Evolutionary conservation across 2,797 vertebrate species (phyloP).

Genomic region (Hylomyscus alleni): DNA sequence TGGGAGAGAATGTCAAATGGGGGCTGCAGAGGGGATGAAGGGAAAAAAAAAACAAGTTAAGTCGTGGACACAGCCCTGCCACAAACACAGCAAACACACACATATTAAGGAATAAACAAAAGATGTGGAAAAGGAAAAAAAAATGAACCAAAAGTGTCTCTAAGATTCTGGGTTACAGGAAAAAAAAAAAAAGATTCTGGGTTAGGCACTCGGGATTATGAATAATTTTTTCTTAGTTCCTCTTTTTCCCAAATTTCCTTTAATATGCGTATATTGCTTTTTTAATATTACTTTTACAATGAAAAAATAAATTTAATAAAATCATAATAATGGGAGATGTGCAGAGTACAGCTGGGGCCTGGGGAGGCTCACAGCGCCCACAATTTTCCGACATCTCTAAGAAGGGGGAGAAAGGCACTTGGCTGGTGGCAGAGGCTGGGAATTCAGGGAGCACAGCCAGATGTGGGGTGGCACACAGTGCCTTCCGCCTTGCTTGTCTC

Average conservation of each 20-base stretch:
- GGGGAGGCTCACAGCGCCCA: not conserved
- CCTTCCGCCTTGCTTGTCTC: not conserved
- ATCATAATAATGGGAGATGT: conserved; percentile 61
- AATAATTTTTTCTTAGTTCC: conserved; percentile 62
- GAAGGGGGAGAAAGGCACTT: too few species aligned
- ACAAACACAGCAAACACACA: conserved; percentile 32
- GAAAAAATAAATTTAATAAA: conserved; percentile 82
- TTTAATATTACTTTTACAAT: conserved; percentile 82
- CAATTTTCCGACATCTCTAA: conserved; percentile 4
- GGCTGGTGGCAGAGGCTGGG: not conserved
- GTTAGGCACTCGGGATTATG: conserved; percentile 62
- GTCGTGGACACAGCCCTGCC: not conserved
- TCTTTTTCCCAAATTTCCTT: conserved; percentile 76
- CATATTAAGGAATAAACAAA: conserved; percentile 67
- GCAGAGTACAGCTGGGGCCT: conserved; percentile 48
- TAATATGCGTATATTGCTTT: conserved; percentile 84
- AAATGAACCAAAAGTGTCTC: conserved; percentile 57
- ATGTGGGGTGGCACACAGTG: not conserved
- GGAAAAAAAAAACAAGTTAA: not conserved
- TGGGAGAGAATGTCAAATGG: conserved; percentile 11
- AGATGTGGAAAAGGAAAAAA: conserved; percentile 61
- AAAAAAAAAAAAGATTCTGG: conserved; percentile 33
- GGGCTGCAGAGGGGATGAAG: not conserved
- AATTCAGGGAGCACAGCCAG: not conserved
- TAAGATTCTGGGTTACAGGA: conserved; percentile 49